A percentile compares a stretch with the other conserved stretches of the same genome.
phyloP scores from a whole-genome alignment of 2,113 vertebrate genomes.

The Polypterus bichir region DNA sequence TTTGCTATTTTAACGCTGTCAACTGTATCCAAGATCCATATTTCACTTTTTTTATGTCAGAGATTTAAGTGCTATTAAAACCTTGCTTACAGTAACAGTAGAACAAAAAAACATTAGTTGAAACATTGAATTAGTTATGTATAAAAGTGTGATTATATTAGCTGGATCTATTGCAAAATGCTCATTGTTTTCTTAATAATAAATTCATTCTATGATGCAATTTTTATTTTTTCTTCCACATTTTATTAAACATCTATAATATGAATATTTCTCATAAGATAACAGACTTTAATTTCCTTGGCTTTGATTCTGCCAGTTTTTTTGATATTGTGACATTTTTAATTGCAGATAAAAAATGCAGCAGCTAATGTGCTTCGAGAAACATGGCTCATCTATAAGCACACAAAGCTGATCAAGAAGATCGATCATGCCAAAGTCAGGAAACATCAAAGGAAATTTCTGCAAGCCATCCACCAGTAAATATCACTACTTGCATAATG shows the following conservation, averaged over 20 bases:
- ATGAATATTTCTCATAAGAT: neutral
- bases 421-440: constrained; percentile 91
- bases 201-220: too few species aligned
- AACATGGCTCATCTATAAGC: constrained; percentile 97
- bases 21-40: too few species aligned
- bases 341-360: constrained; percentile 82
- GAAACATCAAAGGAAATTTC: constrained; percentile 94
- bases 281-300: neutral
- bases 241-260: neutral
- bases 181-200: too few species aligned
- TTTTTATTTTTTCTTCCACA: neutral
- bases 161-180: too few species aligned
- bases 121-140: too few species aligned
- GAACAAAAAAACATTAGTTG: too few species aligned
- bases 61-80: too few species aligned
- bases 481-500: constrained; percentile 14
- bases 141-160: too few species aligned
- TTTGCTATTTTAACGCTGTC: too few species aligned
- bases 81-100: too few species aligned
- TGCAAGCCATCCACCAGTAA: constrained; percentile 97
- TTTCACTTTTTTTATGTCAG: too few species aligned
- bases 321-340: constrained; percentile 12
- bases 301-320: neutral
- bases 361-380: constrained; percentile 90
- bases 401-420: constrained; percentile 93